Evolutionary conservation across 2,113 vertebrate genomes (phyloP), one percentile per base, ranked within the genome.

Genomic region (Mobula birostris): DNA sequence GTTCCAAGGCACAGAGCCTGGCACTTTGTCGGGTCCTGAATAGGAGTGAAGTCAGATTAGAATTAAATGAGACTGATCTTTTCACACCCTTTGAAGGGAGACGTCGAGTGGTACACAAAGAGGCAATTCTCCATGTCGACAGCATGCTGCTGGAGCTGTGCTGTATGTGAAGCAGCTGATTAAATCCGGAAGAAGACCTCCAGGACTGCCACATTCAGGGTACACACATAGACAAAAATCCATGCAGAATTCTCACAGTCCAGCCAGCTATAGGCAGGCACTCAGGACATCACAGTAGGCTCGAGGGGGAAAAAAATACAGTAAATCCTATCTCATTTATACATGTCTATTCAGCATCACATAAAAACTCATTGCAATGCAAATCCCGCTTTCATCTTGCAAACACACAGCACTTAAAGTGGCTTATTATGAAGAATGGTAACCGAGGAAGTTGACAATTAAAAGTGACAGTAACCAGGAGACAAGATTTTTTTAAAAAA

Each of bases 311-410:
- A 93, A 93, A 93, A 93, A 93, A 93, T 93, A 93, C 91, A 93
- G 91, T 93, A 93, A 93, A 93, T 93, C 91, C 91, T 74, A 93
- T 93, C 91, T 93, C 68, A 93, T 93, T 93, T 93, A 93, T 93
- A 93, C 70, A 93, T 93, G 91, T 93, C 91, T 93, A 93, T 93
- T 93, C 91, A 93, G 70, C 91, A 93, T 93, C 91, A 93, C 91
- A 93, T 93, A 93, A 93, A 93, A 93, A 93, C 91, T 93, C 91
- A 93, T 93, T 93, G 91, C 91, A 93, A 93, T 93, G 91, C 91
- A 93, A 93, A 93, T 93, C 91, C 91, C 61, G 68, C 91, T 93
- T 93, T 93, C 91, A 93, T 93, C 91, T 93, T 93, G 91, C 36
- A 74, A 93, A 70, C 91, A 74, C 91, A 93, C 70, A 74, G 91